A percentile compares a stretch with the other conserved stretches of the same genome.
Conservation (phyloP, 1,140 invertebrate species). For the Lamellibrachia luymesi region DNA sequence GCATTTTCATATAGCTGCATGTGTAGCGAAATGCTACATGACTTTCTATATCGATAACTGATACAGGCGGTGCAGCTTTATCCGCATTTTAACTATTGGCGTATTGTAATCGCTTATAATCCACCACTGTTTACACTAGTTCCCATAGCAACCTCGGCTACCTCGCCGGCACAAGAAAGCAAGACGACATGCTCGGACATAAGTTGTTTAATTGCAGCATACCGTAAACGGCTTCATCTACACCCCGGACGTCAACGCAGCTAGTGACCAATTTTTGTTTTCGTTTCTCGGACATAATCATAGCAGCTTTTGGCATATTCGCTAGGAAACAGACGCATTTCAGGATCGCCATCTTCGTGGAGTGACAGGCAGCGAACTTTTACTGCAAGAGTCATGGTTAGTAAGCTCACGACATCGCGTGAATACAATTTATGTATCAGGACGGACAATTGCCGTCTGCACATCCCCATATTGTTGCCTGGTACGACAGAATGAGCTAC, state of each 20-base stretch:
- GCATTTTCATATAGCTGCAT: not conserved
- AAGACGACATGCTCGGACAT: not conserved
- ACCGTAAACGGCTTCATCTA: not conserved
- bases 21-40: not conserved
- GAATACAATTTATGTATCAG: not conserved
- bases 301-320: not conserved
- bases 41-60: not conserved
- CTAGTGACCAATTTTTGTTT: not conserved
- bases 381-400: not conserved
- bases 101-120: not conserved
- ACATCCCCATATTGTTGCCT: not conserved
- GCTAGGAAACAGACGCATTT: not conserved
- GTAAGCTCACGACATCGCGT: not conserved
- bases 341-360: not conserved
- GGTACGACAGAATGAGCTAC: not conserved
- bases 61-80: not conserved
- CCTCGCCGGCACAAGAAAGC: too few relatives aligned
- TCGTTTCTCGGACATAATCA: not conserved
- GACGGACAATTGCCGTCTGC: not conserved
- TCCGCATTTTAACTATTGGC: not conserved
- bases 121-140: not conserved
- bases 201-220: not conserved
- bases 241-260: not conserved
- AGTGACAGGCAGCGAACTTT: not conserved
- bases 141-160: not conserved